Evolutionary conservation across 1,140 invertebrate genomes (phyloP), one percentile per base, ranked within the genome.

Genomic region (Pseudomyrmex flavicornis): DNA sequence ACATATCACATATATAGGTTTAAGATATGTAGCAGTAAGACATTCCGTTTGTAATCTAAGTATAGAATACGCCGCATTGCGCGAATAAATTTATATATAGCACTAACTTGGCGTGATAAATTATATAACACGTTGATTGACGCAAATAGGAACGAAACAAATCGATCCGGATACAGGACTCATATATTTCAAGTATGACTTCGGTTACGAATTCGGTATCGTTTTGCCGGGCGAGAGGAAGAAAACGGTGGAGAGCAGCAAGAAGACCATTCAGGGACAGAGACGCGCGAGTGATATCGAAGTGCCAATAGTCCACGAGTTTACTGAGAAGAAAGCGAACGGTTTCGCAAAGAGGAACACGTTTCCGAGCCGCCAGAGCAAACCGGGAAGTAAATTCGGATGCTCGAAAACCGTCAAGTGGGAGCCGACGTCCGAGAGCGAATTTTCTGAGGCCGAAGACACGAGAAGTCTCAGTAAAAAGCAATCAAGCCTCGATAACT

Each of bases 111-210:
- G 20, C 0, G 10, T 58, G 65, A 70, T 50, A 84, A 77, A 20
- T 35, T 10, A 26, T 70, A 2, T 80, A 66, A 75, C 35, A 35
- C 50, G 13, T 59, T 84, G 20, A 70, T 68, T 70, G 58, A 26
- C 59, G 22, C 46, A 52, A n/a, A 65, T 89, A 97, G 97, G 97
- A 91, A 97, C 96, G 83, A 97, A 97, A 93, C 96, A 96, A 91
- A 96, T 97, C 87, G 96, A 97, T 93, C 96, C 96, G 84, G 96
- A 97, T 88, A 97, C 96, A 35, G 97, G 96, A 83, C 94, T 97
- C 48, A 97, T 97, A 90, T 97, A 97, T 94, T 97, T 97, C 95
- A 97, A 97, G 93, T 97, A 97, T 91, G 97, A 97, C 93, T 97
- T 97, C 90, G 97, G 97, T 79, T 97, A 97, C 91, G 97, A 97